Evolutionary conservation across 2,113 vertebrate species (phyloP).

Genomic region (Gallinago paraguaiae): DNA sequence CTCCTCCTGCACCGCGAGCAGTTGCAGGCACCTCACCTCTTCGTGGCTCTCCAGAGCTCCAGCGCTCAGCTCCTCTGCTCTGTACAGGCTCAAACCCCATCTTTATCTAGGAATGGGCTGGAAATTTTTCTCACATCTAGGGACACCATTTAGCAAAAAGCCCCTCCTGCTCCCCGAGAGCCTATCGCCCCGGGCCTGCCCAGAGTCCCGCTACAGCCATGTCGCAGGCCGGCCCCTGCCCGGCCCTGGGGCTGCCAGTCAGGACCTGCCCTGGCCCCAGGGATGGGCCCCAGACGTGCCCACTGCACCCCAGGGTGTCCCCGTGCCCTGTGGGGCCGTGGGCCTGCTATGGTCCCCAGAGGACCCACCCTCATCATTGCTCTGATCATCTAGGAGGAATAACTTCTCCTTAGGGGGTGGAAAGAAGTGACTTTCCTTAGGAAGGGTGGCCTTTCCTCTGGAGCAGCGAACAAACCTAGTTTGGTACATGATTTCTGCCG

Average conservation of each 20-base stretch:
- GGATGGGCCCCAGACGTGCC: accelerated
- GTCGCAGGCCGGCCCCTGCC: accelerated
- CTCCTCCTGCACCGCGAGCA: background rate
- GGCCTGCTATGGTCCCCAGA: too few species aligned
- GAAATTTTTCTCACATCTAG: background rate
- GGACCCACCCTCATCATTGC: background rate
- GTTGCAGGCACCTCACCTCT: background rate
- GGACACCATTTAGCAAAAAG: background rate
- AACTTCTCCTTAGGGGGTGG: background rate
- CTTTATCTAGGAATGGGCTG: background rate
- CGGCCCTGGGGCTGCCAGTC: accelerated
- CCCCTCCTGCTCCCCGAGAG: background rate
- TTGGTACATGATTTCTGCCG: background rate
- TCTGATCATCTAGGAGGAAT: background rate
- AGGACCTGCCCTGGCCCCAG: accelerated
- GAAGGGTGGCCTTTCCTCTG: background rate
- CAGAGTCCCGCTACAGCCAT: background rate
- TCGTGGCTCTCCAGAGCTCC: background rate
- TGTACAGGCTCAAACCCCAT: background rate
- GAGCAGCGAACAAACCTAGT: background rate
- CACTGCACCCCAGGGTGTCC: background rate
- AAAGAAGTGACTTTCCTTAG: background rate
- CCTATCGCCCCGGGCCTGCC: background rate
- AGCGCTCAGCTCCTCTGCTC: background rate
- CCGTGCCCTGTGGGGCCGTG: accelerated